Base-by-base conservation (phyloP, 2,797 vertebrate genomes). In the Xyrichtys novacula region DNA sequence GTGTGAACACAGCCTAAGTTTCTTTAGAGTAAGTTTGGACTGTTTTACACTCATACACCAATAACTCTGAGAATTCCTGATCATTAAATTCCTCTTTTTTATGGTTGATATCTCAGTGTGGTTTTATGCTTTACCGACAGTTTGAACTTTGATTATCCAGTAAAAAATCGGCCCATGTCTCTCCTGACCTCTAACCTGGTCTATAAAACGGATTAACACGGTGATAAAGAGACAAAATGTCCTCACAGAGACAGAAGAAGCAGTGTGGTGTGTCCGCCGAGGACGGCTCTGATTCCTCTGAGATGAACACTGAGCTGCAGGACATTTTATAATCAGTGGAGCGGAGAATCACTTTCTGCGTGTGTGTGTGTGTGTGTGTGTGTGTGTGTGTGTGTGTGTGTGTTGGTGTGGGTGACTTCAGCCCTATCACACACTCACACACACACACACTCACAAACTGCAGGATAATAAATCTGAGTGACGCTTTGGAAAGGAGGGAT, bases 401-500 rank as follows among this genome's bases (percentile, higher is more conserved):
- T 53, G 46, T 50, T 58, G 65, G 62, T 28, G 23, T 2, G 43
- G 36, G 49, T 32, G 34, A 53, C 66, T 67, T 40, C 53, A 50
- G 78, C 4, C 64, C 22, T 3, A 20, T 28, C 55, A 43, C 44
- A 63, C 58, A 25, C 47, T 29, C 38, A 44, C 54, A 52, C 53
- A 42, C 48, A 64, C 42, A 26, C 15, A 58, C 32, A 36, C 60
- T 61, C 32, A 58, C 52, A 3, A 34, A 1, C 71, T 53, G 78
- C 78, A 72, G 81, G 71, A 74, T 57, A 57, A 85, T 80, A 82
- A 84, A 80, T 83, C 77, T 60, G 53, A 76, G 65, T 5, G 59
- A 63, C 55, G 56, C 2, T 12, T 22, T 9, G 32, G 34, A 31
- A 43, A 29, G 17, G 19, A 31, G 38, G n/a, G 23, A 32, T 28